These are phyloP conservation scores for Tigriopus californicus DNA, from an alignment of 2,888 invertebrate genomes.

Conservation along the genomic window DNA sequence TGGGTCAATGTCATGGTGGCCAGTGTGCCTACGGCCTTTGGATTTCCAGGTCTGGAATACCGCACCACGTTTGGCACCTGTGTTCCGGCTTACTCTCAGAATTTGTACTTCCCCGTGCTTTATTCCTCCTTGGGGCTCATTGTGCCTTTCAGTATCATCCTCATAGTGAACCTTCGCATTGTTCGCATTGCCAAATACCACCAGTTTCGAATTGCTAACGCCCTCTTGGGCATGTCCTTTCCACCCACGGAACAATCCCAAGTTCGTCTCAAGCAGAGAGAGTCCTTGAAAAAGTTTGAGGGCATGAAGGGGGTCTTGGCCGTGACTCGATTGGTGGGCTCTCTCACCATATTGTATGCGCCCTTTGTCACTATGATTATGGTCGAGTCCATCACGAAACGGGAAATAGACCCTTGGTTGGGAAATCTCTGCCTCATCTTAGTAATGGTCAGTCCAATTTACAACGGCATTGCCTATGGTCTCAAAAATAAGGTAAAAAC, in stretches of 20 bases:
- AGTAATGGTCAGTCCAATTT: constrained; percentile 5
- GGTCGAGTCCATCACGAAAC: neutral
- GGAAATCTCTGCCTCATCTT: neutral
- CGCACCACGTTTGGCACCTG: constrained; percentile 3
- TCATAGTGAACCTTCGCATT: neutral
- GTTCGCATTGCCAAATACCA: constrained; percentile 9
- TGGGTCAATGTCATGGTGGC: neutral
- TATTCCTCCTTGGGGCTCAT: neutral
- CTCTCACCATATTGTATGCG: neutral
- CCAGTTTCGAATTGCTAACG: constrained; percentile 12
- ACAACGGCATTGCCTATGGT: neutral
- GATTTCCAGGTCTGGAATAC: neutral
- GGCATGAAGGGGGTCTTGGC: constrained; percentile 4
- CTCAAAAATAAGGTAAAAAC: neutral
- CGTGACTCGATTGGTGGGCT: constrained; percentile 9
- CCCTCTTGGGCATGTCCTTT: constrained; percentile 11
- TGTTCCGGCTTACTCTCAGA: neutral
- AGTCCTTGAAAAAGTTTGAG: constrained; percentile 1
- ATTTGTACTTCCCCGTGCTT: neutral
- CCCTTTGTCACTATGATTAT: constrained; percentile 5
- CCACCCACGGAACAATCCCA: neutral
- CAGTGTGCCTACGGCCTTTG: neutral
- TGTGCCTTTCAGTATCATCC: neutral
- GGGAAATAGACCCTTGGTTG: neutral
- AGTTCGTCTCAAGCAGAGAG: neutral